phyloP scores from a whole-genome alignment of 2,113 vertebrate species.

The Coreoperca whiteheadi region DNA sequence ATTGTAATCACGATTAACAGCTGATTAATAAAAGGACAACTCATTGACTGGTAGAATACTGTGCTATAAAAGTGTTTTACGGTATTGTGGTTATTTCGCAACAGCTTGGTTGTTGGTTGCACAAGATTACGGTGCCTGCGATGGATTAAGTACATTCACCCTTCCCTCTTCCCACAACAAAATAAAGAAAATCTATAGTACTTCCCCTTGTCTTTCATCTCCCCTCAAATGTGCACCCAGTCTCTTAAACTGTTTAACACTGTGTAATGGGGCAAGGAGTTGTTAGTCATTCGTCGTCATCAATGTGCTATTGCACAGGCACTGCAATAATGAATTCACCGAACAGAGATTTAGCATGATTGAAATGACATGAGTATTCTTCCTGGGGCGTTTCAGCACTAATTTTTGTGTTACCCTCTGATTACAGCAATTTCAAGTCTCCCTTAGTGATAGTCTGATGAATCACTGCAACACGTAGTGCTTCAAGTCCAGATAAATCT shows the following conservation, averaged over 20 bases:
- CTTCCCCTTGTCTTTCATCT: not conserved
- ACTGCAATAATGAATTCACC: conserved; percentile 20
- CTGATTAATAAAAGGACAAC: not conserved
- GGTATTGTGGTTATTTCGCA: not conserved
- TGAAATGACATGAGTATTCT: conserved; percentile 27
- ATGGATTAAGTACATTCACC: not conserved
- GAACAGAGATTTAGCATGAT: conserved; percentile 21
- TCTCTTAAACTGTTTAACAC: not conserved
- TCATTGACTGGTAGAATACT: not conserved
- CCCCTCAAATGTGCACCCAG: not conserved
- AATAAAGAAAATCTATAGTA: not conserved
- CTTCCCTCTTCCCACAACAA: not conserved
- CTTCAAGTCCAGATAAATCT: conserved; percentile 29
- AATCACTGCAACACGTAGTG: conserved; percentile 21
- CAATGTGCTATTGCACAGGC: not conserved
- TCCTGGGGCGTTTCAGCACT: conserved; percentile 15
- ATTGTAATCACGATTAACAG: not conserved
- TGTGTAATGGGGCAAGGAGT: not conserved
- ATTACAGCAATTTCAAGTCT: conserved; percentile 52
- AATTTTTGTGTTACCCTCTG: conserved; percentile 31
- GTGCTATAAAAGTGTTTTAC: not conserved
- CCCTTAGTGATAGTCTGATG: conserved; percentile 21
- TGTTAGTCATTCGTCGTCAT: not conserved
- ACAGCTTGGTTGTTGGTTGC: not conserved
- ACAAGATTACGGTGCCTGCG: not conserved